These are phyloP conservation scores for Coendou prehensilis DNA, from an alignment of 2,797 vertebrate genomes.

Conservation along the genomic window DNA sequence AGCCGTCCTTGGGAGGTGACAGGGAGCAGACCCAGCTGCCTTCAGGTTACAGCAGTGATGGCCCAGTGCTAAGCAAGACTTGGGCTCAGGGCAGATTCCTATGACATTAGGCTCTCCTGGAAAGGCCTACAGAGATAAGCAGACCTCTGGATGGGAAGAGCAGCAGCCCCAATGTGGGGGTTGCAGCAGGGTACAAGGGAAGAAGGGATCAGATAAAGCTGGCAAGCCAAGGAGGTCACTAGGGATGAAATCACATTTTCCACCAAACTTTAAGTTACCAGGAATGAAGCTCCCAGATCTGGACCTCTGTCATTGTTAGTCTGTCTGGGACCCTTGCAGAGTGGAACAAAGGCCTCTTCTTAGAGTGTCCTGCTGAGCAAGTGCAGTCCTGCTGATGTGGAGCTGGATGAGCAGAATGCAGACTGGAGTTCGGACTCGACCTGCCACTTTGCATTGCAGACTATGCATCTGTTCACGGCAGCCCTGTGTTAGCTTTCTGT, in stretches of 20 bases:
- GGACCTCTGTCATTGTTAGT: background rate
- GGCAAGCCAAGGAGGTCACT: background rate
- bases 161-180: accelerated
- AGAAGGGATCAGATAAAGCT: background rate
- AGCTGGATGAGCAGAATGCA: background rate
- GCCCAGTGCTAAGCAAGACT: background rate
- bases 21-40: background rate
- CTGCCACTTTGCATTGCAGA: background rate
- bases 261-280: background rate
- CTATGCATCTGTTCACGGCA: background rate
- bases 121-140: background rate
- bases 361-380: accelerated
- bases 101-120: background rate
- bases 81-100: slow-evolving; percentile 59
- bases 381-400: accelerated
- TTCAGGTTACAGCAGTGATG: background rate
- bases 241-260: background rate
- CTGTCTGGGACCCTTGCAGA: accelerated
- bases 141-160: background rate
- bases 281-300: background rate
- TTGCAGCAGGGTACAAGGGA: background rate
- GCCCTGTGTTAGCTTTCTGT: background rate
- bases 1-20: background rate
- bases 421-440: background rate
- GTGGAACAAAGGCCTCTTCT: background rate